A percentile compares a stretch with the other conserved stretches of the same genome.
Conservation (phyloP, 2,888 invertebrate species). For the Bursaphelenchus okinawaensis region DNA sequence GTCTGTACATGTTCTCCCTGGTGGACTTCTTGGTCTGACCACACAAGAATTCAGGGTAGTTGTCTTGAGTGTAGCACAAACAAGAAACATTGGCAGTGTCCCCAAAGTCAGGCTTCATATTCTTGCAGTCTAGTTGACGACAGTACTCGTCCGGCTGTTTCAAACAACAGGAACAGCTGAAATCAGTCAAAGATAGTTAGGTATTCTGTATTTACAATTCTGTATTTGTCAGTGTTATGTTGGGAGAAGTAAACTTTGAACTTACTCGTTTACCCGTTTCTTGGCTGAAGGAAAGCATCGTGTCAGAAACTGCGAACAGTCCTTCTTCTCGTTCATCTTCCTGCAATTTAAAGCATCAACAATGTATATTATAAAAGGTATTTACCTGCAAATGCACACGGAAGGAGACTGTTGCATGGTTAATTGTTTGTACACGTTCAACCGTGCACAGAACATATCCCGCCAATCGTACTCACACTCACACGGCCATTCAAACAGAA, state of each 20-base stretch:
- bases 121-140: conserved; percentile 42
- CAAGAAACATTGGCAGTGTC: conserved; percentile 40
- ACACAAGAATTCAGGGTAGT: conserved; percentile 32
- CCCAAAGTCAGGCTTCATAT: conserved; percentile 45
- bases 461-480: conserved; percentile 27
- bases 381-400: conserved; percentile 33
- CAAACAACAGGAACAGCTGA: conserved; percentile 50
- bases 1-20: neutral
- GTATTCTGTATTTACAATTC: too few relatives aligned
- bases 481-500: conserved; percentile 22
- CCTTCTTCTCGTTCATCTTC: conserved; percentile 33
- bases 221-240: too few relatives aligned
- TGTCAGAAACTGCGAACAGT: conserved; percentile 42
- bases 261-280: neutral
- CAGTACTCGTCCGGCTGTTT: conserved; percentile 48
- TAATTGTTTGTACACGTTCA: conserved; percentile 13
- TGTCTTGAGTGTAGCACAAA: conserved; percentile 38
- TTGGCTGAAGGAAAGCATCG: conserved; percentile 29
- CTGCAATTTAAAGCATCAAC: conserved; percentile 26
- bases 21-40: neutral
- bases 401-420: conserved; percentile 24
- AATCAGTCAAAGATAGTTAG: too few relatives aligned
- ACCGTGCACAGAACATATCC: conserved; percentile 24
- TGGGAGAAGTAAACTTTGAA: neutral
- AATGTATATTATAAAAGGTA: neutral